These are phyloP conservation scores for Leucopternis melanops DNA, from an alignment of 2,113 vertebrate species.

Conservation along the genomic window DNA sequence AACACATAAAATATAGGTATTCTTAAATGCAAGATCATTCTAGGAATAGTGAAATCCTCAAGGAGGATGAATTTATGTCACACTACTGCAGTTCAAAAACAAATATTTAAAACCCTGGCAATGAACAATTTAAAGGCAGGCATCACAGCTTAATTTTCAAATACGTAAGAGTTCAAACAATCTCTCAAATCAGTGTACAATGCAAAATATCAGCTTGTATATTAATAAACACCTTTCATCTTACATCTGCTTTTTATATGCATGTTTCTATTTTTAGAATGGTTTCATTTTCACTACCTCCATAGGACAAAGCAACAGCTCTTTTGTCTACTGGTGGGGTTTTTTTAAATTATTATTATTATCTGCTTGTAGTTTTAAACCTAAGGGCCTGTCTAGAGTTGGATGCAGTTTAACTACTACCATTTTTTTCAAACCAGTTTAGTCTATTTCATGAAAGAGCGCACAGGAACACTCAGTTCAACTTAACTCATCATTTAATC, in stretches of 20 bases:
- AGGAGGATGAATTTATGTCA: neutral
- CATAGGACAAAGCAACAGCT: neutral
- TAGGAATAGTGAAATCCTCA: neutral
- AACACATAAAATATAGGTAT: neutral
- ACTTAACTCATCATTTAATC: neutral
- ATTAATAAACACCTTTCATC: neutral
- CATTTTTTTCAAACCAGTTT: neutral
- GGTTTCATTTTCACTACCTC: neutral
- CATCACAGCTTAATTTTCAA: neutral
- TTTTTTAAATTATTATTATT: neutral
- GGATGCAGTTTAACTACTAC: neutral
- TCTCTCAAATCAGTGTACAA: neutral
- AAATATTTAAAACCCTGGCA: neutral
- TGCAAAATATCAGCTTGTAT: neutral
- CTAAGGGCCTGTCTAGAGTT: neutral
- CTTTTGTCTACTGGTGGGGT: rapidly evolving
- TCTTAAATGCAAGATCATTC: neutral
- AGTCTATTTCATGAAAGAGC: neutral
- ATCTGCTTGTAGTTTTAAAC: neutral
- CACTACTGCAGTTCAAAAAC: neutral
- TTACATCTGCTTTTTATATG: neutral
- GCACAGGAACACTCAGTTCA: neutral
- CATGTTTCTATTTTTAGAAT: neutral
- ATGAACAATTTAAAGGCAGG: neutral
- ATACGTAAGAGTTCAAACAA: neutral